These are phyloP conservation scores for Mastomys coucha DNA, from an alignment of 2,113 vertebrate species.

Conservation along the genomic window DNA sequence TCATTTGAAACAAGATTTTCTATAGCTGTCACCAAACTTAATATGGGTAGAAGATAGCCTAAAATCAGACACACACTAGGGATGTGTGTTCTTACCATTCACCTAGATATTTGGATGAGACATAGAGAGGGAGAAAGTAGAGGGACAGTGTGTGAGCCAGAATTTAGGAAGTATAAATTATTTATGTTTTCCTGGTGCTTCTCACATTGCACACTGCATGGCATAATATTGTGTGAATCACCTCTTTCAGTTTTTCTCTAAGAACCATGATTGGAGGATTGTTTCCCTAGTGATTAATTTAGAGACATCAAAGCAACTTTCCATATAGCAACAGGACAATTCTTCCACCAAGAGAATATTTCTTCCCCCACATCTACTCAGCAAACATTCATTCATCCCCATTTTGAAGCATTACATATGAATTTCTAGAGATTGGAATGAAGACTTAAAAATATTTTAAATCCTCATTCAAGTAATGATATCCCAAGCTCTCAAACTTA, in stretches of 20 bases:
- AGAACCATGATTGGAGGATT: background rate
- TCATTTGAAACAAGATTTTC: background rate
- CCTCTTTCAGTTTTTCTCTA: background rate
- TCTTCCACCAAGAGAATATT: background rate
- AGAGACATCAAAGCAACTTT: background rate
- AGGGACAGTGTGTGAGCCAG: background rate
- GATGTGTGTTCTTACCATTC: background rate
- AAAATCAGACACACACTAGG: background rate
- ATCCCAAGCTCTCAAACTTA: background rate
- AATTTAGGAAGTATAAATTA: background rate
- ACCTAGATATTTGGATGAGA: background rate
- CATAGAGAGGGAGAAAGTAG: background rate
- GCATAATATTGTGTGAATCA: background rate
- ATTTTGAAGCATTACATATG: background rate
- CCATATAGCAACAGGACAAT: background rate
- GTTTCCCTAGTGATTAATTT: background rate
- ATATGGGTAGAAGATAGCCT: background rate
- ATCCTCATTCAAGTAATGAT: background rate
- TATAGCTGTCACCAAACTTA: background rate
- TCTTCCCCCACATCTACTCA: constrained; percentile 54
- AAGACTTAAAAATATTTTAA: constrained; percentile 18
- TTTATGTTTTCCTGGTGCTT: background rate
- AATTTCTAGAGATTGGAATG: background rate
- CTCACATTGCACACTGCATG: background rate
- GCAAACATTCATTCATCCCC: background rate